Base-by-base conservation (phyloP, 2,888 invertebrate genomes). In the Trissonchulus sp. region DNA sequence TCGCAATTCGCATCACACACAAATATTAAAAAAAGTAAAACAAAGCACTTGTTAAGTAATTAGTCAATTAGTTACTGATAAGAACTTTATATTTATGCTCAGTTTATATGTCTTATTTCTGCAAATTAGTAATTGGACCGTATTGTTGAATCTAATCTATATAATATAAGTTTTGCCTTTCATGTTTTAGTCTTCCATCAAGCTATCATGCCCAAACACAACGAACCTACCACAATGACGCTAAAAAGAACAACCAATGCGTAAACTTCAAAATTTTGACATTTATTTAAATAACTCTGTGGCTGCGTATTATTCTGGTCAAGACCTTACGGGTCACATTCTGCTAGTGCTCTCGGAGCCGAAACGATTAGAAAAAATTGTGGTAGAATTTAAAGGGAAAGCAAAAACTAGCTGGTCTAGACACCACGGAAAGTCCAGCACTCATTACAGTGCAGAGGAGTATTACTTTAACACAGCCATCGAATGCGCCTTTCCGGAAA, bases 341-440 rank as follows among this genome's bases (percentile, higher is more conserved):
- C 18, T 65, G 33, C 8, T 65, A 15, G 31, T 34, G 28, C 68
- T 65, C 35, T 33, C 31, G 35, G 68, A 65, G 33, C 15, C 31
- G 8, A 65, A 65, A n/a, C 31, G 35, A 65, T 30, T 65, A 15
- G 68, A 65, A 8, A 65, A 65, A 65, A 65, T 65, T 18, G 8
- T 65, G 33, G 68, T 65, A 8, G 68, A 65, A 34, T 28, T 65
- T 8, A 65, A 71, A 33, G 71, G 71, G 3, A 71, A 71, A 34
- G 71, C 71, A 3, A 71, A 71, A 30, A 71, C 71, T 3, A 8
- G 15, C 35, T 71, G 71, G 71, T 71, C 71, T 18, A 8, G 35
- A 8, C 71, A 71, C 30, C 71, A 71, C 35, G 71, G 71, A 34
- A 71, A 71, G 38, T 33, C 71, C 28, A 33, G 30, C 31, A 71